A percentile compares a stretch with the other conserved stretches of the same genome.
phyloP scores from a whole-genome alignment of 2,888 invertebrate genomes.

The Ectropis crepuscularia region DNA sequence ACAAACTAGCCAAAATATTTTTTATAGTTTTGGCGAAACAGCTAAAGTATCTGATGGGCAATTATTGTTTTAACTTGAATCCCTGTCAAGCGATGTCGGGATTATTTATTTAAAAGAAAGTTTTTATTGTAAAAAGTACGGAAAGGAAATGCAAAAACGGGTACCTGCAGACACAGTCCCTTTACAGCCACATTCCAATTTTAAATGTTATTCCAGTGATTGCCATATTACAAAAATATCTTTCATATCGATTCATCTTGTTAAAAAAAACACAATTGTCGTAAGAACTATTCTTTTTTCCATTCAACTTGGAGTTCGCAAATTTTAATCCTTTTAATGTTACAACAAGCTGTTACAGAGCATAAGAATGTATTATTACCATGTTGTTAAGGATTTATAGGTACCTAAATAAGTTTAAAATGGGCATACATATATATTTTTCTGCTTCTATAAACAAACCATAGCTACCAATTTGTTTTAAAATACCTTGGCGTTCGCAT shows the following conservation, averaged over 20 bases:
- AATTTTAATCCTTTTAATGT: conserved; percentile 69
- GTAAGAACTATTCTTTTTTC: conserved; percentile 63
- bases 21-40: conserved; percentile 29
- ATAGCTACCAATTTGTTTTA: no score
- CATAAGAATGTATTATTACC: no score
- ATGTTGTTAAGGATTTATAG: no score
- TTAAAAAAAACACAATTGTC: conserved; percentile 68
- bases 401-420: no score
- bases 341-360: conserved; percentile 33
- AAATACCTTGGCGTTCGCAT: no score
- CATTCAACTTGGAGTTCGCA: conserved; percentile 47
- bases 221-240: conserved; percentile 69
- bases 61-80: conserved; percentile 81
- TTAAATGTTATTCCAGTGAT: conserved; percentile 69
- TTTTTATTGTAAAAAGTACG: conserved; percentile 83
- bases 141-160: conserved; percentile 84
- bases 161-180: conserved; percentile 79
- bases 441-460: no score
- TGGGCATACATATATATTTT: no score
- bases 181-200: conserved; percentile 77
- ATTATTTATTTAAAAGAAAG: conserved; percentile 85
- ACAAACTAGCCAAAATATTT: not conserved
- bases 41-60: conserved; percentile 51
- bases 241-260: conserved; percentile 62
- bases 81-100: conserved; percentile 79